Evolutionary conservation across 2,888 invertebrate species (phyloP), one percentile per base, ranked within the genome.

Genomic region (Meteorus colon): DNA sequence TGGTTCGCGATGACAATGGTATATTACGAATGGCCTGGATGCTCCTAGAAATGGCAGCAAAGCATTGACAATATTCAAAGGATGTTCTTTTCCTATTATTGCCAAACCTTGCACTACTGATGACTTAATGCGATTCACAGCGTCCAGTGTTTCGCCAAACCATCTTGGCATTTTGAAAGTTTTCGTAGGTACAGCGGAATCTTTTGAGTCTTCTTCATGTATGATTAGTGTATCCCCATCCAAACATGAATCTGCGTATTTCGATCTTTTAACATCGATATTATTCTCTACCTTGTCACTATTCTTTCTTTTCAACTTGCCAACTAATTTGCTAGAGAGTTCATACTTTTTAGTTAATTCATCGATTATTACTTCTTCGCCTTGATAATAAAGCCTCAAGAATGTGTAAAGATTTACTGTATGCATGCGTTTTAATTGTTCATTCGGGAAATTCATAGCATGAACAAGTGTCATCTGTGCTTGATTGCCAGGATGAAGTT

Each of bases 11-110:
- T 94, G 93, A 79, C 92, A 92, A 84, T 94, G 95, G 89, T 95
- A 98, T 41, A 98, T 93, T 0, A 96, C 96, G 87, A 98, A 93
- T 16, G 96, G 96, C 81, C 97, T 91, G 0, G 97, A 96, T 2
- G 94, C 93, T 80, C 94, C 94, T 0, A 98, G 90, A 90, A 95
- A 96, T n/a, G 92, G 92, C 37, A 96, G 84, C 29, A 98, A 90
- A 68, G 93, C 93, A 82, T 94, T 92, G 31, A 96, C 92, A 79
- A 98, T 93, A 82, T 94, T 95, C 10, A 93, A 90, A 0, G 98
- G 98, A 90, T 98, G 96, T 88, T 97, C 97, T 88, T 95, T 96
- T 74, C 95, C 93, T 1, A 94, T 94, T 79, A 98, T 93, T 1
- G 95, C 91, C 72, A 97, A 90, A 6, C 95, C 94, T 89, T 96